Conservation (phyloP, 1,140 invertebrate genomes). For the Penaeus chinensis region DNA sequence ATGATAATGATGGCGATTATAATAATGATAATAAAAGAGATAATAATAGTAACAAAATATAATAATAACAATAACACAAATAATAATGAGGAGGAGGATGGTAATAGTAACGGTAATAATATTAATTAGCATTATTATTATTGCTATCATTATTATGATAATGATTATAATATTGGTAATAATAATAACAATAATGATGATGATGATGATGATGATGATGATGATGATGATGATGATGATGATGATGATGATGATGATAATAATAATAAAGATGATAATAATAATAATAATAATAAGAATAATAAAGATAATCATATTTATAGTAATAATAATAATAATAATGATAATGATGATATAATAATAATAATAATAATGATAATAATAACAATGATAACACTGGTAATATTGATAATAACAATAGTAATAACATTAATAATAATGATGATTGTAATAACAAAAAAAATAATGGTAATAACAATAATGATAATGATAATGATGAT, state of each 20-base stretch:
- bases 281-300: neutral
- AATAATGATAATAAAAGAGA: neutral
- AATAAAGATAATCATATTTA: neutral
- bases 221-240: neutral
- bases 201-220: neutral
- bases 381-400: neutral
- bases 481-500: neutral
- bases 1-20: neutral
- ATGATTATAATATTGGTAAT: neutral
- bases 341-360: neutral
- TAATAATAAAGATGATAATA: neutral
- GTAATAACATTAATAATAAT: neutral
- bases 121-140: too few species aligned
- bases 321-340: conserved; percentile 7
- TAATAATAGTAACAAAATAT: too few species aligned
- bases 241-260: neutral
- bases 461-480: neutral
- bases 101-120: too few species aligned
- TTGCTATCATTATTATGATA: too few species aligned
- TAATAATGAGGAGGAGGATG: too few species aligned
- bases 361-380: neutral
- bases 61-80: too few species aligned
- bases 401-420: neutral
- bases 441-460: neutral
- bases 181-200: neutral